These are phyloP conservation scores for Brachystomella parvula DNA, from an alignment of 1,140 invertebrate genomes.

Conservation along the genomic window DNA sequence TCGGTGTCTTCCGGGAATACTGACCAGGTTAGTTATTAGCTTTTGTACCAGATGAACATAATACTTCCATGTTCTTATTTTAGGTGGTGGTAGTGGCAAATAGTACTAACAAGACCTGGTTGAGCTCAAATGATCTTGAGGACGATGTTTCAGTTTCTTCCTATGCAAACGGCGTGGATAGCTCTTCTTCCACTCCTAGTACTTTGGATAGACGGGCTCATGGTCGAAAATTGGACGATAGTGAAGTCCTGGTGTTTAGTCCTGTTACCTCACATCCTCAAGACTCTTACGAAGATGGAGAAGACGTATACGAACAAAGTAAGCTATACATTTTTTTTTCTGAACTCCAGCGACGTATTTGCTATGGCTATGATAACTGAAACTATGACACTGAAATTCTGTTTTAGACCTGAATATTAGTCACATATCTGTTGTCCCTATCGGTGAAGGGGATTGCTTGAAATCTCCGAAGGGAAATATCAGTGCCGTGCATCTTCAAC, in stretches of 20 bases:
- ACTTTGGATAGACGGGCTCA: slow-evolving; percentile 51
- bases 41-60: neutral
- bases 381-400: slow-evolving; percentile 39
- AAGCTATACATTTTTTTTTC: slow-evolving; percentile 15
- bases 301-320: slow-evolving; percentile 48
- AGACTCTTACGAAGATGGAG: slow-evolving; percentile 40
- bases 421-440: slow-evolving; percentile 81
- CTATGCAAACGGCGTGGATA: neutral
- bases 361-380: too few relatives aligned
- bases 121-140: slow-evolving; percentile 35
- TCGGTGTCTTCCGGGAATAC: neutral
- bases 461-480: slow-evolving; percentile 22
- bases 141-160: slow-evolving; percentile 2
- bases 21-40: slow-evolving; percentile 27
- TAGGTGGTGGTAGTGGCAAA: slow-evolving; percentile 38
- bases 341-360: too few relatives aligned
- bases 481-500: slow-evolving; percentile 29
- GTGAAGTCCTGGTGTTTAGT: slow-evolving; percentile 49
- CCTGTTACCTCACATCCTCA: slow-evolving; percentile 51
- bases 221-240: slow-evolving; percentile 63
- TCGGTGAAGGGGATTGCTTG: slow-evolving; percentile 54
- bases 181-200: slow-evolving; percentile 25
- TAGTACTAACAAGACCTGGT: slow-evolving; percentile 38
- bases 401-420: slow-evolving; percentile 54
- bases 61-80: neutral